A percentile compares a stretch with the other conserved stretches of the same genome.
phyloP scores from a whole-genome alignment of 2,888 invertebrate species.

The Rhyacophila evoluta region DNA sequence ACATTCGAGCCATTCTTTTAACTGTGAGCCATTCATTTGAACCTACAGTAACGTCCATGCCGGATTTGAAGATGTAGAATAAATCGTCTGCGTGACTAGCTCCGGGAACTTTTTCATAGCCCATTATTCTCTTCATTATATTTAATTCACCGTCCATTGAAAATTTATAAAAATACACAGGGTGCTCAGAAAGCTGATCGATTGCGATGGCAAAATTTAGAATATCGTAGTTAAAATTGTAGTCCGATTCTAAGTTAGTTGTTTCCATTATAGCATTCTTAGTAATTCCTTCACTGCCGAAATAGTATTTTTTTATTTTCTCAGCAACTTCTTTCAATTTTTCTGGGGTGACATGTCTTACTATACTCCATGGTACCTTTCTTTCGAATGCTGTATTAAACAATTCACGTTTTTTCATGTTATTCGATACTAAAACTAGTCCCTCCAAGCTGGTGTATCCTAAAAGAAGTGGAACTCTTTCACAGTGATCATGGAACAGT shows the following conservation, averaged over 20 bases:
- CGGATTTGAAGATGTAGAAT: slow-evolving; percentile 50
- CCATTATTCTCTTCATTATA: slow-evolving; percentile 33
- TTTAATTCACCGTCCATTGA: slow-evolving; percentile 44
- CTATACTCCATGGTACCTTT: slow-evolving; percentile 65
- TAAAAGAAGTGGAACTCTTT: slow-evolving; percentile 41
- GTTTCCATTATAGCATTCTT: slow-evolving; percentile 53
- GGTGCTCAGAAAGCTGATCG: slow-evolving; percentile 23
- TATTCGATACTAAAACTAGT: slow-evolving; percentile 28
- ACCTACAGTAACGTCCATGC: slow-evolving; percentile 35
- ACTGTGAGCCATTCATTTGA: slow-evolving; percentile 32
- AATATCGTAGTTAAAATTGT: slow-evolving; percentile 37
- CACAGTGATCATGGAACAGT: slow-evolving; percentile 37
- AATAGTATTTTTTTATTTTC: slow-evolving; percentile 63
- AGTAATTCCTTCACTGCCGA: slow-evolving; percentile 59
- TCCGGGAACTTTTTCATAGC: slow-evolving; percentile 28
- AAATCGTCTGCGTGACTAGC: slow-evolving; percentile 52
- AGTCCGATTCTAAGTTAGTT: slow-evolving; percentile 44
- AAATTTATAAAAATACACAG: slow-evolving; percentile 49
- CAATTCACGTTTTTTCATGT: slow-evolving; percentile 55
- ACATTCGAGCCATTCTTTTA: slow-evolving; percentile 51
- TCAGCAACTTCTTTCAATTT: slow-evolving; percentile 58
- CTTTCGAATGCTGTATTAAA: slow-evolving; percentile 58
- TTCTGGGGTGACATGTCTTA: slow-evolving; percentile 60
- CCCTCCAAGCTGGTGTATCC: slow-evolving; percentile 49
- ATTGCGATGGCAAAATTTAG: slow-evolving; percentile 37